A percentile compares a stretch with the other conserved stretches of the same genome.
Conservation (phyloP, 2,797 vertebrate genomes). For the Limosa lapponica region DNA sequence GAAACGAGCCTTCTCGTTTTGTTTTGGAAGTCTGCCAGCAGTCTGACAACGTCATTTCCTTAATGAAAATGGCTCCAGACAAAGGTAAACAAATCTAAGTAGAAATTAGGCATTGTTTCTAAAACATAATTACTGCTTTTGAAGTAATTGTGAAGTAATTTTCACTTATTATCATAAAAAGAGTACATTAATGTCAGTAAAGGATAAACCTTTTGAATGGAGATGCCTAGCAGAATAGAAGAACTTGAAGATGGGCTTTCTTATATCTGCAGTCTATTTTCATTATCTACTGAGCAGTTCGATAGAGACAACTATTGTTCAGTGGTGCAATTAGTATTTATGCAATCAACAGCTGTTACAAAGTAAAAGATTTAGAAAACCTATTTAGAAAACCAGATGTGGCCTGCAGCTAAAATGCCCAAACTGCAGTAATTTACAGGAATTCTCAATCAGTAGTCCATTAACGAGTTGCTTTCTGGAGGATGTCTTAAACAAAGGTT, state of each 20-base stretch:
- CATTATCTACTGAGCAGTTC: neutral
- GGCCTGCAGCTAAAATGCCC: neutral
- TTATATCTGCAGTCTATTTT: neutral
- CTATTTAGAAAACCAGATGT: constrained; percentile 17
- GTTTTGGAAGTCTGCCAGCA: neutral
- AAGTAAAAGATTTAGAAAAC: constrained; percentile 35
- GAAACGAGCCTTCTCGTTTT: neutral
- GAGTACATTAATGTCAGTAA: neutral
- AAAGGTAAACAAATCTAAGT: constrained; percentile 38
- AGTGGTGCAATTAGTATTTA: neutral
- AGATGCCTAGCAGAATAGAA: neutral
- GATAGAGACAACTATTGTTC: neutral
- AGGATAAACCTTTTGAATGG: neutral
- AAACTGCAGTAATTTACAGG: neutral
- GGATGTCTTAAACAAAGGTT: neutral
- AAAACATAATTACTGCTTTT: constrained; percentile 47
- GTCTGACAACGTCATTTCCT: constrained; percentile 9
- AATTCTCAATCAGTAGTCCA: neutral
- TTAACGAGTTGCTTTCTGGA: neutral
- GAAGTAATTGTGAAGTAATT: constrained; percentile 30
- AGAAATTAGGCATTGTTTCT: constrained; percentile 34
- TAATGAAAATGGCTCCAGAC: constrained; percentile 3
- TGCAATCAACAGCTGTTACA: constrained; percentile 39
- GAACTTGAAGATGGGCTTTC: neutral
- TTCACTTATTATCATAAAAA: constrained; percentile 6